A percentile compares a stretch with the other conserved stretches of the same genome.
phyloP scores from a whole-genome alignment of 2,888 invertebrate genomes.

The Scaptomyza reducta region DNA sequence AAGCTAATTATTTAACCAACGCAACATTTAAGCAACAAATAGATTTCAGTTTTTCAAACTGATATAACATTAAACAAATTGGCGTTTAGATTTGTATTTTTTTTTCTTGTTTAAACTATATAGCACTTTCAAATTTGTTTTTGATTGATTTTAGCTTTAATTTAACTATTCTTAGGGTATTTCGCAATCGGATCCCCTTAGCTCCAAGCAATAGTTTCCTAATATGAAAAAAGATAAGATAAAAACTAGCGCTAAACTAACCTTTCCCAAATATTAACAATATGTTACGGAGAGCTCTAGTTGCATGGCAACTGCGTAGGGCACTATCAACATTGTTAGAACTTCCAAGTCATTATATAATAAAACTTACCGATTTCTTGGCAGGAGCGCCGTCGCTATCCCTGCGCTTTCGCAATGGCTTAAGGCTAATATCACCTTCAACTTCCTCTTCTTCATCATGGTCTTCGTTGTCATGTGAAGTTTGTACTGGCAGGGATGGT shows the following conservation, averaged over 20 bases:
- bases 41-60: no score
- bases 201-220: background rate
- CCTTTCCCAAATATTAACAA: slow-evolving; percentile 8
- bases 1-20: no score
- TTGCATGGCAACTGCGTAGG: background rate
- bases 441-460: slow-evolving; percentile 80
- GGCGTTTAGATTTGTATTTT: no score
- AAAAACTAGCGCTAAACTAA: background rate
- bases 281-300: background rate
- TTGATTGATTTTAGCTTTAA: no score
- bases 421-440: slow-evolving; percentile 73
- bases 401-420: slow-evolving; percentile 62
- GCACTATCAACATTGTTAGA: background rate
- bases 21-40: no score
- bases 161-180: background rate
- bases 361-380: slow-evolving; percentile 71
- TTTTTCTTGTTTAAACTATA: no score
- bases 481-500: slow-evolving; percentile 25
- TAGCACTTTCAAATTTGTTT: no score
- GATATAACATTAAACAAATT: no score
- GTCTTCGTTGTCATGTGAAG: slow-evolving; percentile 22
- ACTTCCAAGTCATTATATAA: background rate
- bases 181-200: background rate
- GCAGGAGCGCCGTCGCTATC: slow-evolving; percentile 41
- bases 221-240: background rate